Evolutionary conservation across 2,888 invertebrate species (phyloP).

Genomic region (Ectobius pallidus): DNA sequence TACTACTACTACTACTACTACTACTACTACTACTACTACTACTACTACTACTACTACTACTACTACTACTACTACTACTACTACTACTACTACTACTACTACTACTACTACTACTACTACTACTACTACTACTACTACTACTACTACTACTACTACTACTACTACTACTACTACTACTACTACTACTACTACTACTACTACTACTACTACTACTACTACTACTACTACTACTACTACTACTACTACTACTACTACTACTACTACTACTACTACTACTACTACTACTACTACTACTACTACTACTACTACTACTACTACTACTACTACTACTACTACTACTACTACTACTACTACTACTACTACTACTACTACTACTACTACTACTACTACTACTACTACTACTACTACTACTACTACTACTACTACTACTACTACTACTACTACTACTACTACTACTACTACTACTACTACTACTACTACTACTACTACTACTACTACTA

Average conservation of each 20-base stretch:
- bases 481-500: background rate
- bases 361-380: background rate
- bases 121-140: background rate
- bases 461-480: background rate
- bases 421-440: background rate
- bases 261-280: background rate
- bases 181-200: background rate
- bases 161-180: background rate
- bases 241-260: background rate
- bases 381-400: background rate
- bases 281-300: background rate
- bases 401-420: background rate
- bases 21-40: background rate
- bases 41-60: background rate
- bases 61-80: background rate
- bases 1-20: background rate
- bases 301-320: background rate
- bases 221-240: background rate
- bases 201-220: background rate
- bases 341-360: background rate
- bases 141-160: background rate
- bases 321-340: background rate
- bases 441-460: background rate
- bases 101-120: background rate
- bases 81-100: background rate